Percentiles rank a stretch among this genome's conserved stretches.
Evolutionary conservation across 1,140 invertebrate species (phyloP).

Genomic region (Globodera ellingtonae): DNA sequence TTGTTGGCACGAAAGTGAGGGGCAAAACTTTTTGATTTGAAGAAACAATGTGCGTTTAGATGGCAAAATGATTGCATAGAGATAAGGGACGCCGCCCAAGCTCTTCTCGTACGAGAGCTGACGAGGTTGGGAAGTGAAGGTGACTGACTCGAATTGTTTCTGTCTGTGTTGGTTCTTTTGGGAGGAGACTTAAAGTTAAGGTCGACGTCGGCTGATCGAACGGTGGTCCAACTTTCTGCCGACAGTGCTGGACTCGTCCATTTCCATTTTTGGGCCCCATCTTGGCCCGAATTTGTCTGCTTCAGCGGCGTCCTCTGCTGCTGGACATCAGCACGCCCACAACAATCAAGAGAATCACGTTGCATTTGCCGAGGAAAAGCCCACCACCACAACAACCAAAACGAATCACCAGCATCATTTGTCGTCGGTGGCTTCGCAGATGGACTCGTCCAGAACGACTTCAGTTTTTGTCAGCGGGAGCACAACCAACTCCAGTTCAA

Average conservation of each 20-base stretch:
- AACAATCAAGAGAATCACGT: constrained; percentile 8
- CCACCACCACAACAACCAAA: too few species aligned
- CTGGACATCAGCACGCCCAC: background rate
- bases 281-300: constrained; percentile 4
- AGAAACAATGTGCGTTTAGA: constrained; percentile 34
- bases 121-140: constrained; percentile 81
- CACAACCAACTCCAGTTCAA: constrained; percentile 6
- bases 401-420: background rate
- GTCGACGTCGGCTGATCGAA: constrained; percentile 86
- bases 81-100: constrained; percentile 90
- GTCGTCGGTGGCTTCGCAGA: background rate
- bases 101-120: constrained; percentile 87
- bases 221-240: constrained; percentile 92
- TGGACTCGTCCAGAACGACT: background rate
- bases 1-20: constrained; percentile 81
- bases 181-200: constrained; percentile 65
- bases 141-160: constrained; percentile 26
- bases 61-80: constrained; percentile 99
- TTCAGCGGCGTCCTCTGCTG: background rate
- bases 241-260: constrained; percentile 67
- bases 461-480: constrained; percentile 1
- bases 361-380: background rate
- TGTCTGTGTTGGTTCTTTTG: constrained; percentile 1
- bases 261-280: constrained; percentile 53
- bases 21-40: constrained; percentile 14